Conservation (phyloP, 2,113 vertebrate genomes). For the Pygoscelis adeliae region DNA sequence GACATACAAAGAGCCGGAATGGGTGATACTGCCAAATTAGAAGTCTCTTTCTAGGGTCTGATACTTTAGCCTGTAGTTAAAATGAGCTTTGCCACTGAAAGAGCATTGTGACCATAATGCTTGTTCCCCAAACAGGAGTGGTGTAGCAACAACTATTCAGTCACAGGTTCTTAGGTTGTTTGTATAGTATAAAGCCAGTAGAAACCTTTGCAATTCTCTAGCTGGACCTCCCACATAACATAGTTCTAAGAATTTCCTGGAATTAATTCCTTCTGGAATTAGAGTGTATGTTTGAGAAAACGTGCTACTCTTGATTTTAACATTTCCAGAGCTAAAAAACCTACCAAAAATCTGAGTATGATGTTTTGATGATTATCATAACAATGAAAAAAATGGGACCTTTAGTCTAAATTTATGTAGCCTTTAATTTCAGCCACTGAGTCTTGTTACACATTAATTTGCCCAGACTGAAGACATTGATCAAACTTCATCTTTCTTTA, state of each 20-base stretch:
- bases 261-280: conserved; percentile 9
- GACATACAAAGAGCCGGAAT: neutral
- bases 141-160: conserved; percentile 49
- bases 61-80: conserved; percentile 31
- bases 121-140: conserved; percentile 16
- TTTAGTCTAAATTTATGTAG: neutral
- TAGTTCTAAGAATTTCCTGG: conserved; percentile 1
- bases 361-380: neutral
- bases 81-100: conserved; percentile 55
- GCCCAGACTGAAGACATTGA: neutral
- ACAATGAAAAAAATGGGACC: neutral
- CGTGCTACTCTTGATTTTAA: neutral
- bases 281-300: neutral
- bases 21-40: neutral
- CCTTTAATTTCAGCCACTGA: neutral
- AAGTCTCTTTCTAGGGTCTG: conserved; percentile 1
- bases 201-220: conserved; percentile 32
- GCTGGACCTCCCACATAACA: conserved; percentile 54
- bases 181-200: conserved; percentile 50
- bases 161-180: conserved; percentile 55
- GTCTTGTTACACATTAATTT: neutral
- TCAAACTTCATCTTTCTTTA: neutral
- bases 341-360: neutral
- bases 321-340: neutral
- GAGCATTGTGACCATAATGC: conserved; percentile 45